Evolutionary conservation across 2,797 vertebrate species (phyloP).

Genomic region (Fistularia tabacaria): DNA sequence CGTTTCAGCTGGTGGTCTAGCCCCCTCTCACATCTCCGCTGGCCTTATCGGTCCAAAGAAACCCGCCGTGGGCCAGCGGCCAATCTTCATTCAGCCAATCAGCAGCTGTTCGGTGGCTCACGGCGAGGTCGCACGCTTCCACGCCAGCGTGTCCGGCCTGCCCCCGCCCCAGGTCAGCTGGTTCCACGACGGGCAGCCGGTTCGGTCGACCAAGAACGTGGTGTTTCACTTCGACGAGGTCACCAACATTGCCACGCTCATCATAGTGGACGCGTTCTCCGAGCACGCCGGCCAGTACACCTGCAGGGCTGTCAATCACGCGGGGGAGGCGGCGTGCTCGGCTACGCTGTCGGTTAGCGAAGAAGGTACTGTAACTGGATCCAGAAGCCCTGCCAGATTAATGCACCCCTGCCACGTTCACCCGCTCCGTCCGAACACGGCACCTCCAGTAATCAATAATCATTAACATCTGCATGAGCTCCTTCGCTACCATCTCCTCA

Average conservation of each 20-base stretch:
- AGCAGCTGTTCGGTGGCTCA: constrained; percentile 81
- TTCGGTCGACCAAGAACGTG: constrained; percentile 84
- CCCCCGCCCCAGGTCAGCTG: constrained; percentile 87
- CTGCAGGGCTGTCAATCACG: constrained; percentile 85
- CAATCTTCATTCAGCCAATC: constrained; percentile 87
- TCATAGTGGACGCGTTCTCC: constrained; percentile 89
- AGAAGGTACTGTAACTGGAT: constrained; percentile 78
- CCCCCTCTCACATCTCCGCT: constrained; percentile 76
- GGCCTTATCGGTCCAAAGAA: constrained; percentile 74
- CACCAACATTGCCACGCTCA: constrained; percentile 85
- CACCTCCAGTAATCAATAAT: not conserved
- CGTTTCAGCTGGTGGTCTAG: constrained; percentile 73
- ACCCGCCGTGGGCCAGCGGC: constrained; percentile 82
- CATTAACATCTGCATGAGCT: no score
- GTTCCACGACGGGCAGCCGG: constrained; percentile 84
- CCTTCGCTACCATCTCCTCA: no score
- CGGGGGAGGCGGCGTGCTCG: constrained; percentile 85
- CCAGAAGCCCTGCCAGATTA: constrained; percentile 7
- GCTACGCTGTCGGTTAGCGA: constrained; percentile 84
- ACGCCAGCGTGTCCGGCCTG: constrained; percentile 80
- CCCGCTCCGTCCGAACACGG: not conserved
- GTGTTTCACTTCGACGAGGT: constrained; percentile 93
- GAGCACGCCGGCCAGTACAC: constrained; percentile 89
- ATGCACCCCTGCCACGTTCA: not conserved
- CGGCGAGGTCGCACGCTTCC: constrained; percentile 89